A percentile compares a stretch with the other conserved stretches of the same genome.
phyloP scores from a whole-genome alignment of 2,113 vertebrate genomes.

The Tapirus terrestris region DNA sequence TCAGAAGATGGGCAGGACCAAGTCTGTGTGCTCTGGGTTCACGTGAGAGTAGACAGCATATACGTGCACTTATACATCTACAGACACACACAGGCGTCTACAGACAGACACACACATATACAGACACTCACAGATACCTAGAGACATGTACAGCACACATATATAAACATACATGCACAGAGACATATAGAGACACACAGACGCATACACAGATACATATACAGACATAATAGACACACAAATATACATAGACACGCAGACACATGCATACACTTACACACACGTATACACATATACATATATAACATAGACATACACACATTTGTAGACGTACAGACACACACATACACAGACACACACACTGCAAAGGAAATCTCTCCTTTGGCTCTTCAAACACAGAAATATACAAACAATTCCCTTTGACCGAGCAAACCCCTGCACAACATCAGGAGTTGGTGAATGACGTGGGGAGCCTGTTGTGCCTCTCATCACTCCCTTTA shows the following conservation, averaged over 20 bases:
- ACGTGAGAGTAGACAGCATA: rapidly evolving
- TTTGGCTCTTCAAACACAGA: not conserved
- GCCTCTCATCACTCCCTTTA: rapidly evolving
- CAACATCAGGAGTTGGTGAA: rapidly evolving
- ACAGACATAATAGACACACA: not conserved
- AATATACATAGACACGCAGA: not conserved
- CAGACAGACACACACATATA: not conserved
- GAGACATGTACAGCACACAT: not conserved
- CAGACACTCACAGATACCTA: not conserved
- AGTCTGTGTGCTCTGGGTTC: not conserved
- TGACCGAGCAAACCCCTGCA: no score
- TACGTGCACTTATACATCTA: rapidly evolving
- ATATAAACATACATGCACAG: not conserved
- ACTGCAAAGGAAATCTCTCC: rapidly evolving
- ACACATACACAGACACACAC: not conserved
- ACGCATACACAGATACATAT: not conserved
- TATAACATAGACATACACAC: not conserved
- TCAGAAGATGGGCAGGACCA: not conserved
- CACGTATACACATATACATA: not conserved
- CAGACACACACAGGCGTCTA: not conserved
- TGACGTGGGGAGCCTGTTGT: rapidly evolving
- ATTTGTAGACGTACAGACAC: not conserved
- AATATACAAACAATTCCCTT: no score
- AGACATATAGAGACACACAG: not conserved
- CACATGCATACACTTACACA: not conserved